phyloP scores from a whole-genome alignment of 2,888 invertebrate species.

The Temnothorax ravouxi region DNA sequence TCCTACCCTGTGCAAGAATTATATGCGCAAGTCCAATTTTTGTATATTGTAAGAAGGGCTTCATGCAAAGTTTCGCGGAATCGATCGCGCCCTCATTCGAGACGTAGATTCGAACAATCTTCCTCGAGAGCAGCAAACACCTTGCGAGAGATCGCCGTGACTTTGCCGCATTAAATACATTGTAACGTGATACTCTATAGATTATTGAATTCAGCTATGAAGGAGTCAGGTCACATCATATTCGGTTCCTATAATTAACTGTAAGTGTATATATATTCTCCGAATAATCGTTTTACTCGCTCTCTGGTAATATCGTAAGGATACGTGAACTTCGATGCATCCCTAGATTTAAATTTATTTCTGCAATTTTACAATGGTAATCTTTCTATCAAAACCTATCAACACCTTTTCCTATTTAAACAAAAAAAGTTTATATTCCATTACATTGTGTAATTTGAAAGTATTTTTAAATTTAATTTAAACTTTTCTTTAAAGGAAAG shows the following conservation, averaged over 20 bases:
- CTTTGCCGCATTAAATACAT: constrained; percentile 26
- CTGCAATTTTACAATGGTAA: background rate
- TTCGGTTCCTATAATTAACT: constrained; percentile 63
- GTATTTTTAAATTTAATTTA: background rate
- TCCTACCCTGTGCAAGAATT: background rate
- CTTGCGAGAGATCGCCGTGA: constrained; percentile 25
- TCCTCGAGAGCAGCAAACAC: constrained; percentile 11
- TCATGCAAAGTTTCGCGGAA: constrained; percentile 57
- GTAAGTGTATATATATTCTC: constrained; percentile 61
- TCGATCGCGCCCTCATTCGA: constrained; percentile 41
- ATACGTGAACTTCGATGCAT: constrained; percentile 18
- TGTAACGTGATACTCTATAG: constrained; percentile 36
- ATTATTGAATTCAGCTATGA: constrained; percentile 62
- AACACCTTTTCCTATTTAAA: background rate
- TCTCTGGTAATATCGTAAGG: background rate
- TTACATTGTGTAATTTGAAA: background rate
- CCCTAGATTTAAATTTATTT: constrained; percentile 3
- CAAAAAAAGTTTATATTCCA: background rate
- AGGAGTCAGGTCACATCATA: constrained; percentile 72
- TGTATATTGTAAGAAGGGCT: constrained; percentile 14
- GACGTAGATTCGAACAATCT: constrained; percentile 40
- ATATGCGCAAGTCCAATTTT: background rate
- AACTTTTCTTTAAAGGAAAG: background rate
- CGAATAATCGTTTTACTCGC: constrained; percentile 55
- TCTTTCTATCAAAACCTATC: background rate